phyloP scores from a whole-genome alignment of 2,888 invertebrate species.

The Dermolepida albohirtum region DNA sequence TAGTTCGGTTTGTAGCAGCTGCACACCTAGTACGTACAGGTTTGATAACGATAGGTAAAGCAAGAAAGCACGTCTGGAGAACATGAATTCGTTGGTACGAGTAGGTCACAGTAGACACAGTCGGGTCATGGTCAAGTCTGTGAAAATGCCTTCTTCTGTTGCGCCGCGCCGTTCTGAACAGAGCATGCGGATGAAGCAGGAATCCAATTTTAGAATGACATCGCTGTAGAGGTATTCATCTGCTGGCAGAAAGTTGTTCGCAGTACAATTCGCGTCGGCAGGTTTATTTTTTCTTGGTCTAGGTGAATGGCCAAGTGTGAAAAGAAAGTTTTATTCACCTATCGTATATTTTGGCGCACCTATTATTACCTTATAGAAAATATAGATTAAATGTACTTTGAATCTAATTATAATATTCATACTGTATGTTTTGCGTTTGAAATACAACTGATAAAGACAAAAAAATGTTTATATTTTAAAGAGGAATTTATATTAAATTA shows the following conservation, averaged over 20 bases:
- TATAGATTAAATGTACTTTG: background rate
- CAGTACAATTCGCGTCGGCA: slow-evolving; percentile 19
- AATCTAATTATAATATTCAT: background rate
- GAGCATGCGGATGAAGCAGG: slow-evolving; percentile 4
- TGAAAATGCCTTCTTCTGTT: slow-evolving; percentile 19
- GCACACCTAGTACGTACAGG: no score
- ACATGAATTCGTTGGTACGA: slow-evolving; percentile 7
- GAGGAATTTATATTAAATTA: no score
- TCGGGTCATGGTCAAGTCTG: slow-evolving; percentile 31
- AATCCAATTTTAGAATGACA: slow-evolving; percentile 33
- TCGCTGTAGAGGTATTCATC: background rate
- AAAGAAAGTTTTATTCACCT: slow-evolving; percentile 24
- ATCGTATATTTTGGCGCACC: slow-evolving; percentile 10
- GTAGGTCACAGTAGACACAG: slow-evolving; percentile 23
- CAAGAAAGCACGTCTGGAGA: slow-evolving; percentile 7
- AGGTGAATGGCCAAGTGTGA: slow-evolving; percentile 26
- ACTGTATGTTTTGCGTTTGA: background rate
- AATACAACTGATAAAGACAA: no score
- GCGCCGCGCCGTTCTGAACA: background rate
- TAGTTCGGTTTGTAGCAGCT: no score
- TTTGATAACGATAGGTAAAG: no score
- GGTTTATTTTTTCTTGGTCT: background rate
- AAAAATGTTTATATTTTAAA: no score
- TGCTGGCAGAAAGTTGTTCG: slow-evolving; percentile 6
- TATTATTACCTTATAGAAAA: background rate